Evolutionary conservation across 2,113 vertebrate species (phyloP), one percentile per base, ranked within the genome.

Genomic region (Pionites leucogaster): DNA sequence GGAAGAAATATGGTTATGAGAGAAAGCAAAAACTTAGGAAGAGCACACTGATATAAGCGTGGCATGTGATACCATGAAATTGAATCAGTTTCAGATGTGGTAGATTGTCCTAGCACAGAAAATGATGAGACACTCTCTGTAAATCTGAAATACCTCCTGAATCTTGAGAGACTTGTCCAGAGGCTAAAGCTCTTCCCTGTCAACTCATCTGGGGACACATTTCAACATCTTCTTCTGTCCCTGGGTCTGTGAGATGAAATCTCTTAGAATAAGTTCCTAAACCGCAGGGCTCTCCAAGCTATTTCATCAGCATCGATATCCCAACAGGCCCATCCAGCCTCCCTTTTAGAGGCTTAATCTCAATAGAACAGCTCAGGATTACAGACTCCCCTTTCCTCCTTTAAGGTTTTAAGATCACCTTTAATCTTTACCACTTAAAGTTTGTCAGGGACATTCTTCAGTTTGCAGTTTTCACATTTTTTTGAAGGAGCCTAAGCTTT

Each of bases 81-180:
- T 88, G 65, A 92, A 88, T 96, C 69, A 20, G 72, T 92, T 97
- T 88, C 93, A 95, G 77, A 94, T 84, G 69, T 84, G 88, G 92
- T 83, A 90, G 82, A 88, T 82, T 88, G 64, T 29, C 31, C 47
- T 42, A 71, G 64, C 29, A 88, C 20, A 92, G 64, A 92, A 86
- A 93, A 91, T 35, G 3, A 84, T 57, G 52, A 90, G 29, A 82
- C 4, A 64, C 10, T 50, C 22, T 78, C 41, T 69, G 59, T 85
- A 46, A 72, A 10, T 72, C 67, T 74, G 35, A 92, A 93, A 95
- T 75, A 83, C 68, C 20, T 86, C 7, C 37, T 87, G 80, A 88
- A 76, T 85, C 75, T 72, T 87, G 42, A 94, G 19, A 64, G 5
- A n/a, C 25, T 59, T 87, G n/a, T 24, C 11, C 60, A 49, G 46